These are phyloP conservation scores for Pangasius djambal DNA, from an alignment of 2,797 vertebrate genomes.

Conservation along the genomic window DNA sequence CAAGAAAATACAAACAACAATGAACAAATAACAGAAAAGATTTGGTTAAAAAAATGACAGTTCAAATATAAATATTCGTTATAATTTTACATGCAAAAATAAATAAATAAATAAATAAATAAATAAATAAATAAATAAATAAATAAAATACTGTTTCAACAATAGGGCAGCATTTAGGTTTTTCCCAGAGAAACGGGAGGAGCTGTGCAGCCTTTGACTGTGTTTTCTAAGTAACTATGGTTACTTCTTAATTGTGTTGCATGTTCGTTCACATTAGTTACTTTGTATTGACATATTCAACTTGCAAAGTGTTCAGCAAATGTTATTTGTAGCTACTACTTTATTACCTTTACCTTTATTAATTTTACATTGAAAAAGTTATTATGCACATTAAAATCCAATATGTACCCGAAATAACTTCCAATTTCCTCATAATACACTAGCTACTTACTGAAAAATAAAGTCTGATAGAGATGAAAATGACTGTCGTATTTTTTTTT, in stretches of 20 bases:
- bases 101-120: background rate
- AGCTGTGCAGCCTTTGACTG: background rate
- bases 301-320: background rate
- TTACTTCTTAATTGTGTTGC: background rate
- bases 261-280: background rate
- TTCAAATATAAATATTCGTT: background rate
- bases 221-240: background rate
- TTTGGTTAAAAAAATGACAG: background rate
- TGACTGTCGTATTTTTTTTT: background rate
- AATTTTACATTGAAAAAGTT: background rate
- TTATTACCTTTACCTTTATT: background rate
- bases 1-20: background rate
- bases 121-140: background rate
- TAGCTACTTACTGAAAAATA: background rate
- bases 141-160: background rate
- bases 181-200: background rate
- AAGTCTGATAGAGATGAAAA: conserved; percentile 28
- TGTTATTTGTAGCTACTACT: background rate
- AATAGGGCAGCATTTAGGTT: background rate
- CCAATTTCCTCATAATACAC: background rate
- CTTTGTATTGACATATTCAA: background rate
- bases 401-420: background rate
- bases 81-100: background rate
- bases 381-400: background rate
- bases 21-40: background rate